phyloP scores from a whole-genome alignment of 1,140 invertebrate species.

The Frieseomelitta varia region DNA sequence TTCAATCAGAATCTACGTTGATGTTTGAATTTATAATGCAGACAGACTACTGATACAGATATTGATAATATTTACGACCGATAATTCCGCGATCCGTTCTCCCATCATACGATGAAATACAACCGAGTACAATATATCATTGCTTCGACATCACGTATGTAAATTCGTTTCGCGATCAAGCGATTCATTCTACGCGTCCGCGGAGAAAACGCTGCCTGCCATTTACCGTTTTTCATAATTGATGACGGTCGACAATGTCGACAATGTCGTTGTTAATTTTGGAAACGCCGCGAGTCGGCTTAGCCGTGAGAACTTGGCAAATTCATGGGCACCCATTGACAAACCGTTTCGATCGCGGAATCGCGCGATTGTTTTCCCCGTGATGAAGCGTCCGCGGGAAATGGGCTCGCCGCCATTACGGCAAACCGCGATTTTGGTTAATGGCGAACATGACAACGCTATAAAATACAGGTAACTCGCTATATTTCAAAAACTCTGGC shows the following conservation, averaged over 20 bases:
- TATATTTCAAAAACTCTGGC: constrained; percentile 5
- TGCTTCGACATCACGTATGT: too few relatives aligned
- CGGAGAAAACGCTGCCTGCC: neutral
- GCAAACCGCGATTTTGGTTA: constrained; percentile 26
- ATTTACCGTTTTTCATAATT: neutral
- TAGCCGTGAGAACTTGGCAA: neutral
- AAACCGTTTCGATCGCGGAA: neutral
- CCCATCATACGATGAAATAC: too few relatives aligned
- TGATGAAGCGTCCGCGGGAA: neutral
- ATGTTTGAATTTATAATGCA: too few relatives aligned
- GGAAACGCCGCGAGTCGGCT: neutral
- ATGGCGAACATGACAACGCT: constrained; percentile 25
- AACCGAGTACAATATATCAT: too few relatives aligned
- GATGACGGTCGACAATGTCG: too few relatives aligned
- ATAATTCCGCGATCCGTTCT: too few relatives aligned
- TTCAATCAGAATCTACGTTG: too few relatives aligned
- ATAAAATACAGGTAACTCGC: constrained; percentile 32
- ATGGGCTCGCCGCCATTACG: constrained; percentile 13
- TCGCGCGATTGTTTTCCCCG: neutral
- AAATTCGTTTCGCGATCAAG: neutral
- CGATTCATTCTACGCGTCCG: neutral
- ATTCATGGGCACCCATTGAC: neutral
- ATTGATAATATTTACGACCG: too few relatives aligned
- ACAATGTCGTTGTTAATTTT: neutral
- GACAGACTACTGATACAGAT: too few relatives aligned